These are phyloP conservation scores for Anoplolepis gracilipes DNA, from an alignment of 1,140 invertebrate species.

Conservation along the genomic window DNA sequence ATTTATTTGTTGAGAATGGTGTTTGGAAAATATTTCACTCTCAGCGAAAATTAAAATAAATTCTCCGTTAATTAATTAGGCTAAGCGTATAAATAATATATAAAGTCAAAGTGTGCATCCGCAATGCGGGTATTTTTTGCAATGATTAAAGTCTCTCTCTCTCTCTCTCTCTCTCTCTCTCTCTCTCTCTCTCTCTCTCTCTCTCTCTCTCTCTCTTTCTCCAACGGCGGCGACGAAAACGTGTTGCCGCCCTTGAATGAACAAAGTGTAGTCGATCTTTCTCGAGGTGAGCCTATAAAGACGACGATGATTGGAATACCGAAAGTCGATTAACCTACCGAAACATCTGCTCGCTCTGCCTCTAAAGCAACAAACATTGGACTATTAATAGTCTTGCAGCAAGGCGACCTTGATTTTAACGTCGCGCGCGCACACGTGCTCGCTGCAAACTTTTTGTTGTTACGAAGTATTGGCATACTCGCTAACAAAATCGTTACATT, in stretches of 20 bases:
- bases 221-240: background rate
- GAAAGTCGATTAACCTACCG: slow-evolving; percentile 52
- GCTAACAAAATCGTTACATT: background rate
- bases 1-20: background rate
- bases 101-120: background rate
- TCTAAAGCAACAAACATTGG: slow-evolving; percentile 41
- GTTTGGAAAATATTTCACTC: background rate
- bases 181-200: background rate
- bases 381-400: slow-evolving; percentile 46
- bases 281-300: slow-evolving; percentile 5
- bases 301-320: slow-evolving; percentile 25
- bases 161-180: background rate
- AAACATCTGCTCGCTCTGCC: slow-evolving; percentile 40
- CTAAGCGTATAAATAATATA: background rate
- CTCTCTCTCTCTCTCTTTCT: too few species aligned
- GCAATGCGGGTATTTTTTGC: background rate
- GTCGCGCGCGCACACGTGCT: background rate
- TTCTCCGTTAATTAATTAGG: slow-evolving; percentile 3
- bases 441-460: slow-evolving; percentile 22
- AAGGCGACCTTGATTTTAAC: slow-evolving; percentile 60
- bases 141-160: background rate
- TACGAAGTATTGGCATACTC: background rate
- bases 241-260: slow-evolving; percentile 43
- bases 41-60: slow-evolving; percentile 13
- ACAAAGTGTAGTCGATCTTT: background rate